These are phyloP conservation scores for Dromaius novaehollandiae DNA, from an alignment of 2,113 vertebrate species.

Conservation along the genomic window DNA sequence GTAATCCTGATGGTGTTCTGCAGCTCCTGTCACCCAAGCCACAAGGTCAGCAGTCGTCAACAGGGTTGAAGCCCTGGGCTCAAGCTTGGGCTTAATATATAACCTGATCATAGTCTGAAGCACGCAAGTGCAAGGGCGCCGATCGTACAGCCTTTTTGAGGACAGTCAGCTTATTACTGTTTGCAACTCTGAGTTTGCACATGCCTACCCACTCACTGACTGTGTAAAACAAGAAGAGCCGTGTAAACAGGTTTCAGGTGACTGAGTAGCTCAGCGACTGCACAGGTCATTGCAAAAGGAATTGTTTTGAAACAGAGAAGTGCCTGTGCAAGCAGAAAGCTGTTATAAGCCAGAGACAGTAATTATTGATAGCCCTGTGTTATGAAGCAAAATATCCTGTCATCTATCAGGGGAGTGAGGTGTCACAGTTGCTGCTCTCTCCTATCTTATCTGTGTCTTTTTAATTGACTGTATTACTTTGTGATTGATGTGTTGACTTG, in stretches of 20 bases:
- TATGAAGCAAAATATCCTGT: background rate
- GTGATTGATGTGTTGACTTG: background rate
- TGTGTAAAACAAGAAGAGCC: rapidly evolving
- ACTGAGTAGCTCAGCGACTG: background rate
- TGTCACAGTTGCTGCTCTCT: background rate
- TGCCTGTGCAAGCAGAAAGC: background rate
- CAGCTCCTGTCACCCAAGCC: rapidly evolving
- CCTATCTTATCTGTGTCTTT: background rate
- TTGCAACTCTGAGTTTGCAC: background rate
- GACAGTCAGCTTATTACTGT: background rate
- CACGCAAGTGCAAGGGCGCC: background rate
- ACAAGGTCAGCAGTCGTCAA: background rate
- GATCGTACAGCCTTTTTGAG: background rate
- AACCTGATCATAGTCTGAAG: background rate
- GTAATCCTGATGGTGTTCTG: background rate
- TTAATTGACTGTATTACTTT: background rate
- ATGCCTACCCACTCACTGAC: background rate
- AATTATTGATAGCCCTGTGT: background rate
- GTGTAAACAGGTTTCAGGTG: background rate
- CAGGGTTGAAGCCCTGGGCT: background rate
- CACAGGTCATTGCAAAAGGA: background rate
- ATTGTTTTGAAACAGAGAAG: background rate
- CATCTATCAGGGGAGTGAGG: background rate
- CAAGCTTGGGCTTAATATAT: background rate
- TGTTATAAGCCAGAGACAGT: background rate